Evolutionary conservation across 2,113 vertebrate species (phyloP).

Genomic region (Nibea albiflora): DNA sequence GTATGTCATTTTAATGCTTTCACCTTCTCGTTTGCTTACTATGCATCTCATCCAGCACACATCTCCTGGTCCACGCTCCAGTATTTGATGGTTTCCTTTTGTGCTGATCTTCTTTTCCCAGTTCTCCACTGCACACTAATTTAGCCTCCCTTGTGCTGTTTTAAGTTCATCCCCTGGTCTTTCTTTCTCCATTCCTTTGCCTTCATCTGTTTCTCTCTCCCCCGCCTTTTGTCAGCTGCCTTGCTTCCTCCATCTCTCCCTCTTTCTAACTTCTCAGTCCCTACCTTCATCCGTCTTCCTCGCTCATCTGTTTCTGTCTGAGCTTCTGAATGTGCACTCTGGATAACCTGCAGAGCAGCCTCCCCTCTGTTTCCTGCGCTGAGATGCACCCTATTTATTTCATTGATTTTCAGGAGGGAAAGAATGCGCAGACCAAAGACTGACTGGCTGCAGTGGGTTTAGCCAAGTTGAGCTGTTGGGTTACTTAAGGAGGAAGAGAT

Average conservation of each 20-base stretch:
- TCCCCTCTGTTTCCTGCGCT: slow-evolving; percentile 76
- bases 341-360: slow-evolving; percentile 79
- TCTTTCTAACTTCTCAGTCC: slow-evolving; percentile 22
- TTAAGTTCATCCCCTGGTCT: slow-evolving; percentile 31
- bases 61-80: neutral
- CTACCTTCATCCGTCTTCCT: slow-evolving; percentile 61
- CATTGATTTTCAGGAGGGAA: slow-evolving; percentile 71
- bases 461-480: slow-evolving; percentile 46
- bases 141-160: slow-evolving; percentile 18
- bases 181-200: slow-evolving; percentile 18
- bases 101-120: slow-evolving; percentile 21
- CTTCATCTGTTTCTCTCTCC: slow-evolving; percentile 49
- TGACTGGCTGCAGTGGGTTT: slow-evolving; percentile 75
- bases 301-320: slow-evolving; percentile 72
- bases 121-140: slow-evolving; percentile 8
- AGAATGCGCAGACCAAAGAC: slow-evolving; percentile 76
- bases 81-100: slow-evolving; percentile 25
- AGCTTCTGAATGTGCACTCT: slow-evolving; percentile 85
- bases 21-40: slow-evolving; percentile 22
- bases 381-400: slow-evolving; percentile 84
- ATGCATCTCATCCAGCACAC: neutral
- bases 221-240: slow-evolving; percentile 25
- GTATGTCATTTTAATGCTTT: slow-evolving; percentile 30
- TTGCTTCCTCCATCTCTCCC: slow-evolving; percentile 37
- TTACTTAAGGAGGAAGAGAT: slow-evolving; percentile 29